Conservation (phyloP, 2,797 vertebrate species). For the Mycteria americana region DNA sequence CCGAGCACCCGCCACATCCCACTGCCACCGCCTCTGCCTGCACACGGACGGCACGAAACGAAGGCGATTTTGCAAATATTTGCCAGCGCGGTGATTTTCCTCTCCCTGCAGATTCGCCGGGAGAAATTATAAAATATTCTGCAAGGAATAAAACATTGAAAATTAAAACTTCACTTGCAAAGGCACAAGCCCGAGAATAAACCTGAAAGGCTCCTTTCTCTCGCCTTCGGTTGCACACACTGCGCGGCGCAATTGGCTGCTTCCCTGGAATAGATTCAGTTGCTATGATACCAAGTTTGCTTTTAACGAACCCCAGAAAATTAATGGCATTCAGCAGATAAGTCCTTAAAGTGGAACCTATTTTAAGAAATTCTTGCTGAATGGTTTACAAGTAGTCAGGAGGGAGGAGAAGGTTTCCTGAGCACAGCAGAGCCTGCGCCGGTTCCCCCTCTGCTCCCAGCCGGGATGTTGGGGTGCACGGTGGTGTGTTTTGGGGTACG, state of each 20-base stretch:
- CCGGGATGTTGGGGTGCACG: fast-evolving
- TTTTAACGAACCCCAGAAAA: slow-evolving; percentile 72
- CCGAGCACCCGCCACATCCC: fast-evolving
- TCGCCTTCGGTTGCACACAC: slow-evolving; percentile 16
- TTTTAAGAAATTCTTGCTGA: slow-evolving; percentile 62
- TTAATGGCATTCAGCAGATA: slow-evolving; percentile 67
- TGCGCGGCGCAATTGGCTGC: slow-evolving; percentile 40
- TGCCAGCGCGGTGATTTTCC: neutral
- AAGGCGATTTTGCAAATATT: neutral
- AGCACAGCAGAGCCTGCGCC: neutral
- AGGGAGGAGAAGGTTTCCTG: neutral
- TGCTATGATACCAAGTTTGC: slow-evolving; percentile 71
- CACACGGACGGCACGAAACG: fast-evolving
- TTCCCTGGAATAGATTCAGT: slow-evolving; percentile 54
- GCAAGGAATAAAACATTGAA: neutral
- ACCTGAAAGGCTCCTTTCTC: slow-evolving; percentile 43
- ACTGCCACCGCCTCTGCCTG: neutral
- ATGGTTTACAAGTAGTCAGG: slow-evolving; percentile 21
- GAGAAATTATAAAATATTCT: neutral
- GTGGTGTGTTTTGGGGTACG: neutral
- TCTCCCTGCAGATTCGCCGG: neutral
- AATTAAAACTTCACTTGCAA: slow-evolving; percentile 34
- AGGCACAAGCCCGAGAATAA: slow-evolving; percentile 8
- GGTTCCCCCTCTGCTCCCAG: neutral
- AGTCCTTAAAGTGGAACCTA: slow-evolving; percentile 60